These are phyloP conservation scores for Galeopsomyia nigrocyanea DNA, from an alignment of 2,888 invertebrate species.

Conservation along the genomic window DNA sequence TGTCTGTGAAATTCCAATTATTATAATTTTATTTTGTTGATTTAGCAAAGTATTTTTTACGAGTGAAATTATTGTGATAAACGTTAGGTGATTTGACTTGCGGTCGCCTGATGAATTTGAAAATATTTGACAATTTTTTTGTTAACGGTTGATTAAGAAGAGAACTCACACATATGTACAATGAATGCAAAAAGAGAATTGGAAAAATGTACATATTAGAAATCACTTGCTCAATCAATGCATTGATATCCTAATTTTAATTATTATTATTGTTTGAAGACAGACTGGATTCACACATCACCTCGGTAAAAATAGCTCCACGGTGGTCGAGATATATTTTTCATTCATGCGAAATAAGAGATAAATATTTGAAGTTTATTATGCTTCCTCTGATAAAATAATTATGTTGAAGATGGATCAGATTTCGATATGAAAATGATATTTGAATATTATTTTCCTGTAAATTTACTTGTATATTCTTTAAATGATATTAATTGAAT, in stretches of 20 bases:
- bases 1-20: conserved; percentile 10
- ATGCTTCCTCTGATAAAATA: conserved; percentile 36
- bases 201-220: not conserved
- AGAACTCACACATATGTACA: conserved; percentile 9
- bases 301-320: conserved; percentile 29
- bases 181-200: conserved; percentile 19
- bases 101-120: conserved; percentile 25
- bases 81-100: conserved; percentile 18
- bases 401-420: conserved; percentile 21
- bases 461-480: conserved; percentile 44
- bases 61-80: conserved; percentile 45
- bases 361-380: conserved; percentile 25
- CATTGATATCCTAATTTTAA: no score
- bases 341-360: conserved; percentile 30
- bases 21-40: conserved; percentile 31
- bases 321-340: conserved; percentile 5
- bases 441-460: conserved; percentile 41
- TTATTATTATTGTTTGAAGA: conserved; percentile 7
- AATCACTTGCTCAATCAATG: no score
- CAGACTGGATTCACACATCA: conserved; percentile 38
- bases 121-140: conserved; percentile 36
- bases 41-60: conserved; percentile 30
- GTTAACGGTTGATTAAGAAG: conserved; percentile 37
- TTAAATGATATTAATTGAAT: conserved; percentile 43
- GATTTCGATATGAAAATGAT: conserved; percentile 29